These are phyloP conservation scores for Eristalis pertinax DNA, from an alignment of 2,888 invertebrate genomes.

Conservation along the genomic window DNA sequence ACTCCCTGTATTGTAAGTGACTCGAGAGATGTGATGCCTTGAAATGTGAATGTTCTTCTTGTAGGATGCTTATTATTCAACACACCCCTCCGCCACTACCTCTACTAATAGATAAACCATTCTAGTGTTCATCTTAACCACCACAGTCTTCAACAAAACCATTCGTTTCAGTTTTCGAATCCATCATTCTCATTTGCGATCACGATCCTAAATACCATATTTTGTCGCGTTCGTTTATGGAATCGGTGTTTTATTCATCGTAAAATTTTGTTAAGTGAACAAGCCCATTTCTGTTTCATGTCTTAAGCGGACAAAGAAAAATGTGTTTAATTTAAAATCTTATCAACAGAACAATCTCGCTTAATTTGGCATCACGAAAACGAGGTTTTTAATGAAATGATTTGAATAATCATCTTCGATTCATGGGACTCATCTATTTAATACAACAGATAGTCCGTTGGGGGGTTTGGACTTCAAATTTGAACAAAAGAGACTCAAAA, in stretches of 20 bases:
- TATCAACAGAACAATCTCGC: not conserved
- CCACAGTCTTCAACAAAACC: not conserved
- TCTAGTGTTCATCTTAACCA: not conserved
- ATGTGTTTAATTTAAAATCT: not conserved
- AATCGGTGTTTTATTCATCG: not conserved
- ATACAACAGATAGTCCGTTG: not conserved
- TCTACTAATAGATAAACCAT: too few species aligned
- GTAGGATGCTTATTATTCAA: too few species aligned
- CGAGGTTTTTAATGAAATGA: not conserved
- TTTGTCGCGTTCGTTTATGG: not conserved
- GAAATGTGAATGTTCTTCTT: too few species aligned
- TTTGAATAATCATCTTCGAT: not conserved
- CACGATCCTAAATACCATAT: not conserved
- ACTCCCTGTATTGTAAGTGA: too few species aligned
- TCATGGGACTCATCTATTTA: not conserved
- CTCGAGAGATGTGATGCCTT: too few species aligned
- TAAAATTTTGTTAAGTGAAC: not conserved
- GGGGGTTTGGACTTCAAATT: not conserved
- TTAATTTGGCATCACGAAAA: not conserved
- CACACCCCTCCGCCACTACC: too few species aligned
- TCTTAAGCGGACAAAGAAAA: not conserved
- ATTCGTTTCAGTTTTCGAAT: too few species aligned
- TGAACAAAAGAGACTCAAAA: not conserved
- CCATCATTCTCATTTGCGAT: not conserved
- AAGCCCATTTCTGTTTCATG: not conserved